Percentiles rank a stretch among this genome's conserved stretches.
Conservation (phyloP, 2,888 invertebrate genomes). For the Microplitis manilae region DNA sequence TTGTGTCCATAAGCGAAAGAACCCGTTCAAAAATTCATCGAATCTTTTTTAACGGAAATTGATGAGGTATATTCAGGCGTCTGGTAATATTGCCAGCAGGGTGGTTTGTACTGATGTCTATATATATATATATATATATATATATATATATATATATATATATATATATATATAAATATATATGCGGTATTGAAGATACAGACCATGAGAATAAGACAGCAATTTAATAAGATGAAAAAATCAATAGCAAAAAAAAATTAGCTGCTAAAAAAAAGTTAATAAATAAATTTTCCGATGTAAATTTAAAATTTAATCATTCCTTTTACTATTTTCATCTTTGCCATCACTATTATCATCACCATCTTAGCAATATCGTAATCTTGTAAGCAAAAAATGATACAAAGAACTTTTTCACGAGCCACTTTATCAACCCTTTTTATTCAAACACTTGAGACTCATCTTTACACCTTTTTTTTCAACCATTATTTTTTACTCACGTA, state of each 20-base stretch:
- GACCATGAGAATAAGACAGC: conserved; percentile 45
- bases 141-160: too few species aligned
- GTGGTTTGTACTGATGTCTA: not conserved
- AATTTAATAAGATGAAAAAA: conserved; percentile 54
- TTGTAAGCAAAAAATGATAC: conserved; percentile 3
- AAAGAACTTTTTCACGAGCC: not conserved
- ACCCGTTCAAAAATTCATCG: conserved; percentile 59
- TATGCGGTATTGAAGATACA: not conserved
- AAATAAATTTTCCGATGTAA: not conserved
- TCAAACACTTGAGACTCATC: conserved; percentile 15
- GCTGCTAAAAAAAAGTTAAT: not conserved
- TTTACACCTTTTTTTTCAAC: conserved; percentile 11
- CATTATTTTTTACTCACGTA: not conserved
- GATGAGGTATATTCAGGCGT: conserved; percentile 39
- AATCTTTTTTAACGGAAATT: conserved; percentile 51
- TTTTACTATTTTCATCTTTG: not conserved
- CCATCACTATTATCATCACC: not conserved
- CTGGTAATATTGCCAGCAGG: conserved; percentile 21
- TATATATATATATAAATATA: too few species aligned
- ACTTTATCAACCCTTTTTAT: conserved; percentile 7
- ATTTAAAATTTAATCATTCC: not conserved
- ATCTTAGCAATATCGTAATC: conserved; percentile 1
- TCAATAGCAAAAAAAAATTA: conserved; percentile 30
- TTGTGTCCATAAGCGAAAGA: conserved; percentile 33
- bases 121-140: too few species aligned